A percentile compares a stretch with the other conserved stretches of the same genome.
Conservation (phyloP, 2,113 vertebrate species). For the Hemicordylus capensis region DNA sequence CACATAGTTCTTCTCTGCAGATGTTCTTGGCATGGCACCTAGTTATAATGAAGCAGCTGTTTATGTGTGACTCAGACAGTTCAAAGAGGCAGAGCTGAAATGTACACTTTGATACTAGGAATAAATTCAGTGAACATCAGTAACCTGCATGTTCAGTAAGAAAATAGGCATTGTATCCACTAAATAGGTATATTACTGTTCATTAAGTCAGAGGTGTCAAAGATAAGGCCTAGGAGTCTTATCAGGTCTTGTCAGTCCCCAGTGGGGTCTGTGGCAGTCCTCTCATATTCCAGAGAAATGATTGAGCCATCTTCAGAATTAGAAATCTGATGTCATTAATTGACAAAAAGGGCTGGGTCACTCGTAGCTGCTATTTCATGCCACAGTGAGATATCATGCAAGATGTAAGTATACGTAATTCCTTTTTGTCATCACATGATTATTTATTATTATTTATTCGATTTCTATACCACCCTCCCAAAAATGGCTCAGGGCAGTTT, state of each 20-base stretch:
- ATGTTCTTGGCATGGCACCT: neutral
- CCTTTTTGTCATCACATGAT: too few relatives aligned
- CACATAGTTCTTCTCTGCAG: neutral
- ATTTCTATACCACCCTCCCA: too few relatives aligned
- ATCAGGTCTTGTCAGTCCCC: neutral
- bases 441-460: neutral
- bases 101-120: neutral
- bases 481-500: too few relatives aligned
- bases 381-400: neutral
- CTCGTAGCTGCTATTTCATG: neutral
- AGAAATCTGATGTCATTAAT: neutral
- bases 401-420: too few relatives aligned
- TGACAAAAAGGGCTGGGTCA: neutral
- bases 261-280: neutral
- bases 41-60: neutral
- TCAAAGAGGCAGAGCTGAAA: neutral
- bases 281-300: neutral
- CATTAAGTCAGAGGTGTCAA: neutral
- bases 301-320: neutral
- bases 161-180: neutral
- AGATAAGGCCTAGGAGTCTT: neutral
- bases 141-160: neutral
- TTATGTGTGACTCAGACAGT: neutral
- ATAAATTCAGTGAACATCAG: neutral
- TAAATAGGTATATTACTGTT: neutral